Base-by-base conservation (phyloP, 2,113 vertebrate species). In the Anolis sagrei region DNA sequence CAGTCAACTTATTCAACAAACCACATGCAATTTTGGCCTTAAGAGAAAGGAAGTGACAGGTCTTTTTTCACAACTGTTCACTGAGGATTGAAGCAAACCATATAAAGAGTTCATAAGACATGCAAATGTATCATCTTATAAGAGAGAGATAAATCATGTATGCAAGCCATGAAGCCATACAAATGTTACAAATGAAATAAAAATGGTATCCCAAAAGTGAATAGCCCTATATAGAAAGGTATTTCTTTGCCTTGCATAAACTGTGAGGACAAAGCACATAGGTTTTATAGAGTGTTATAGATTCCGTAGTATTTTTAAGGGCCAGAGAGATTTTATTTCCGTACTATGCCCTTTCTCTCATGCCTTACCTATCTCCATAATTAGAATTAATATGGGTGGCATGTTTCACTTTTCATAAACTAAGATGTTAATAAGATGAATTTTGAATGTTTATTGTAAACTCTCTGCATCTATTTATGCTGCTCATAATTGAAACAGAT, bases 391-490 rank as follows among this genome's bases (percentile, higher is more conserved):
- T 70, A 82, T 49, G 84, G 86, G 66, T 62, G 1, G 29, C 0
- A 9, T 48, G 16, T 85, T 90, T 84, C 62, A 74, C 48, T 91
- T 93, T 90, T 88, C 69, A 89, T 90, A 88, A 89, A 11, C 51
- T 91, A 89, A 90, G 27, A 83, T 79, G 19, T 83, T 93, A 89
- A 39, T 70, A 87, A 68, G 81, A 86, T 82, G 29, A 82, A 29
- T n/a, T 93, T 94, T 78, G 44, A 89, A 74, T 93, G 91, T 32
- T 77, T 91, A 76, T 68, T 27, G 69, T 88, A 92, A 91, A 91
- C 19, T 72, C 88, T 48, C n/a, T 83, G 32, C 48, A 27, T 85
- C 39, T 91, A 36, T 68, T 94, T 92, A 87, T 87, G 23, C 83
- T n/a, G 21, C 83, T 94, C 87, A 86, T 91, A 86, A 92, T 76